Percentiles rank a stretch among this genome's conserved stretches.
These are phyloP conservation scores for Eretmocerus hayati DNA, from an alignment of 2,888 invertebrate species.

Conservation along the genomic window DNA sequence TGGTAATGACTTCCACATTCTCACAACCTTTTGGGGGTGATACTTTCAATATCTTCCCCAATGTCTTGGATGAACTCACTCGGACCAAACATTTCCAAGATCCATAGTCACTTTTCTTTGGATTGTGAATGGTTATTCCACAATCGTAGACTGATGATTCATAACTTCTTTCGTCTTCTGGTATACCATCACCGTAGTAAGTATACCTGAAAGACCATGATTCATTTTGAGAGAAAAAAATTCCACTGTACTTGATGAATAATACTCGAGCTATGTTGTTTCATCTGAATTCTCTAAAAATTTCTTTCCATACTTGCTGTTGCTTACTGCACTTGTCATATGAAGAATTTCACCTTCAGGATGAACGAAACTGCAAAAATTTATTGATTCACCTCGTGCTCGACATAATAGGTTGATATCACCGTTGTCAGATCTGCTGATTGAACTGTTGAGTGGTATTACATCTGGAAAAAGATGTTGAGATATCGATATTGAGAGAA, in stretches of 20 bases:
- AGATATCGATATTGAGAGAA: too few relatives aligned
- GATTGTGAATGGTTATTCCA: conserved; percentile 33
- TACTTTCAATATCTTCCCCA: conserved; percentile 15
- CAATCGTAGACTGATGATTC: conserved; percentile 25
- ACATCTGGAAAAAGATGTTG: conserved; percentile 16
- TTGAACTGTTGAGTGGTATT: conserved; percentile 19
- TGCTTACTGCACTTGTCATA: conserved; percentile 28
- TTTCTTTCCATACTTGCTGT: conserved; percentile 26
- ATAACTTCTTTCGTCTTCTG: not conserved
- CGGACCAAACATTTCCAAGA: conserved; percentile 34
- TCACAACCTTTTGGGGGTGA: not conserved
- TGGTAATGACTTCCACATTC: not conserved
- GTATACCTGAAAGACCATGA: conserved; percentile 28
- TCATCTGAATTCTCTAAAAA: not conserved
- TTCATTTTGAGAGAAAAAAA: not conserved
- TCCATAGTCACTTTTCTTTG: conserved; percentile 31
- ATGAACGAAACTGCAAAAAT: conserved; percentile 31
- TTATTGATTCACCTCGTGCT: conserved; percentile 11
- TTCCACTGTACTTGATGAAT: too few relatives aligned
- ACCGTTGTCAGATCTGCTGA: conserved; percentile 17
- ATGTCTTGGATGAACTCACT: not conserved
- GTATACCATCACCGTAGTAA: conserved; percentile 32
- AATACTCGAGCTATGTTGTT: too few relatives aligned
- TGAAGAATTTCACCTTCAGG: conserved; percentile 31
- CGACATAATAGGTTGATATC: conserved; percentile 27